Evolutionary conservation across 2,113 vertebrate species (phyloP), one percentile per base, ranked within the genome.

Genomic region (Dicerorhinus sumatrensis): DNA sequence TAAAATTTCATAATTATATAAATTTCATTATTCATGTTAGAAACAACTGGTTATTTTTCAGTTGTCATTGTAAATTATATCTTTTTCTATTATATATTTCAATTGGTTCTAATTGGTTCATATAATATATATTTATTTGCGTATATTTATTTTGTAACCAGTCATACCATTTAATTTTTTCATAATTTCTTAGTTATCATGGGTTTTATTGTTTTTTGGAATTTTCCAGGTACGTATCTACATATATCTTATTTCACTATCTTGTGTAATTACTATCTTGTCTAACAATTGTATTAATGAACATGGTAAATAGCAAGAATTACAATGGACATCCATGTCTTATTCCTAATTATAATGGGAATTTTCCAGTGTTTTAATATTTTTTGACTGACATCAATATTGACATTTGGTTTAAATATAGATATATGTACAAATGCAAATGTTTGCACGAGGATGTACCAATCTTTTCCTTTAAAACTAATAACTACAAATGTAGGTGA

Each of bases 41-140:
- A 91, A 67, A 67, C n/a, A 75, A 72, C 62, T 48, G 2, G 12
- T 17, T 82, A 65, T 42, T 94, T 85, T 87, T 14, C 23, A 65
- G 46, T 21, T 91, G 13, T 93, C 76, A 82, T 3, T 62, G 3
- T 33, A 97, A 92, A 80, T 17, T 54, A 80, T 67, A 58, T 20
- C 23, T 80, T 94, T 93, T 56, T 76, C 62, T 84, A 80, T 69
- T n/a, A 76, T 75, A 63, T 42, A n/a, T 94, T 95, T 36, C 54
- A 70, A n/a, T 4, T 88, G 42, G 16, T 46, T 54, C 29, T 92
- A 79, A 83, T 18, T 81, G 81, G 33, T 14, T 63, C 14, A 70
- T 20, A 3, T 18, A 79, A 84, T 62, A 63, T 13, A 27, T 27
- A 56, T 9, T 77, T 3, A 70, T 54, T 87, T 62, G 7, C 18